Evolutionary conservation across 2,888 invertebrate species (phyloP), one percentile per base, ranked within the genome.

Genomic region (Escarpia spicata): DNA sequence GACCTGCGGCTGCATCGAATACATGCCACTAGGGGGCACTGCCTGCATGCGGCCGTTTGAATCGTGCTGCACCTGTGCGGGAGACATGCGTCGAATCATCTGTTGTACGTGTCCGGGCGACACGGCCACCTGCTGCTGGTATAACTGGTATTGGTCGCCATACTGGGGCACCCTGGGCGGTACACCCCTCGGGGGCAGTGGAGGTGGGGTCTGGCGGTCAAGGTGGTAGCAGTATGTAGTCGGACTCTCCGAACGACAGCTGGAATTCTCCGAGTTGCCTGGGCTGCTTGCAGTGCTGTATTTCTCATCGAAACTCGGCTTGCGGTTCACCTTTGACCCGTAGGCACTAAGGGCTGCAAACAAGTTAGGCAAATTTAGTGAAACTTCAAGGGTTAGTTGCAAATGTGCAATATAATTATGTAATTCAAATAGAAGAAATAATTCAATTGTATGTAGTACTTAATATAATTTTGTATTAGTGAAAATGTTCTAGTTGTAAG

Each of bases 301-400:
- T 91, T 94, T 98, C 92, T 98, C 97, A 97, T 98, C 98, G 94
- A 98, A 97, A 96, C 98, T 98, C 90, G 98, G 98, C 96, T 98
- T 98, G 92, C 98, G 97, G 94, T 98, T 98, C 92, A 98, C 97
- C 96, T 94, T 94, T 43, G 43, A 91, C 6, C 91, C 90, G 89
- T 93, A 93, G 45, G 92, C 92, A 19, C 91, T 15, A 91, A 94
- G 92, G 90, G 89, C 93, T 94, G 91, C 43, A 92, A 92, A 75
- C 75, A 75, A 75, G 4, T 19, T 26, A 75, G 19, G 75, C 26
- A 75, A 4, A 26, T 75, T 75, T 75, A 75, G 6, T 26, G 15
- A 26, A 75, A 75, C 75, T 26, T 75, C 75, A 75, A n/a, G 52
- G 12, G 52, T 52, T 52, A 52, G 19, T 75, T 75, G 75, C 26